Base-by-base conservation (phyloP, 2,113 vertebrate genomes). In the Leiothrix lutea region DNA sequence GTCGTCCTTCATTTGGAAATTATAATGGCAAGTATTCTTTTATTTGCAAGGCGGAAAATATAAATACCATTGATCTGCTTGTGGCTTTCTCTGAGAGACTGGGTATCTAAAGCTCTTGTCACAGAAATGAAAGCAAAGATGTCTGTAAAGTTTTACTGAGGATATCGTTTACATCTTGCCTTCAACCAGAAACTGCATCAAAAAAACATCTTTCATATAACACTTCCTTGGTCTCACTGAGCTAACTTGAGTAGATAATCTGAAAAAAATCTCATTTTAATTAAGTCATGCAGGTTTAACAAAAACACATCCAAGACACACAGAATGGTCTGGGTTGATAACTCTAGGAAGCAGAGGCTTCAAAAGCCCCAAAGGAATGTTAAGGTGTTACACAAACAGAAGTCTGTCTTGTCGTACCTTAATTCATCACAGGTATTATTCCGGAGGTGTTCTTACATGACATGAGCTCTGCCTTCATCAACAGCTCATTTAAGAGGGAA, bases 31-130 rank as follows among this genome's bases (percentile, higher is more conserved):
- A 23, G 18, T 44, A 8, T 81, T 67, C 47, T 54, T 81, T 8
- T 19, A 40, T 38, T 91, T 92, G 88, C 17, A 56, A 89, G 31
- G 53, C 80, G 90, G 90, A 94, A 96, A 94, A 88, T 8, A 67
- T 72, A 91, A 94, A 72, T 87, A 51, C 6, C 26, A 88, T 89
- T 69, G 60, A 79, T 97, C 85, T 87, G 13, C 38, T 47, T 91
- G 28, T 65, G 31, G 1, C 72, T 92, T 92, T 94, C 38, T 72
- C 73, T 72, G 38, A 22, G 54, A 29, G 14, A 78, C 70, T 83
- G 93, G 74, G 36, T 92, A 40, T 74, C 53, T 79, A 66, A 79
- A 93, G 4, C 15, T 75, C 36, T 90, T 58, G 36, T 91, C 60
- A 92, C 16, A 80, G 56, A 84, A 73, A 80, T 31, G 3, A 67